Conservation (phyloP, 2,797 vertebrate genomes). For the Monodelphis domestica region DNA sequence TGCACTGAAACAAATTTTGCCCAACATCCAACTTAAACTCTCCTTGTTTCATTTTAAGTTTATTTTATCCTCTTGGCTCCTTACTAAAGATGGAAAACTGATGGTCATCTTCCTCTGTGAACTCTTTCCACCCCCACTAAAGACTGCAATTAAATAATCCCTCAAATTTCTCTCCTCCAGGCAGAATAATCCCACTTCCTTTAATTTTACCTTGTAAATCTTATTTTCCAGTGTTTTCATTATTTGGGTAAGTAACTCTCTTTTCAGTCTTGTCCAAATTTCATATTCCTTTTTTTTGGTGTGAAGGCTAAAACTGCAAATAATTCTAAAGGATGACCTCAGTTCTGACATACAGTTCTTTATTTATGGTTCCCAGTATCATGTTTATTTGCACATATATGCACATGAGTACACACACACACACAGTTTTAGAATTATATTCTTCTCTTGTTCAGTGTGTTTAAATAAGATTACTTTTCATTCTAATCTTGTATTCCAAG, state of each 20-base stretch:
- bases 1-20: not conserved
- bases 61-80: not conserved
- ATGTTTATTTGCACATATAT: too few species aligned
- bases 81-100: not conserved
- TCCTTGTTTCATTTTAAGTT: not conserved
- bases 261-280: not conserved
- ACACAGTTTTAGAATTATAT: not conserved
- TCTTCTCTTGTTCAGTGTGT: not conserved
- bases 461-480: not conserved
- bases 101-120: not conserved
- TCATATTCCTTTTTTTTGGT: not conserved
- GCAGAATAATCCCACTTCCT: not conserved
- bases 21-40: not conserved
- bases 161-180: not conserved
- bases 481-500: constrained; percentile 1
- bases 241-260: not conserved
- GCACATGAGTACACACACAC: too few species aligned
- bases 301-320: not conserved
- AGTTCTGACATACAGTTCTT: not conserved
- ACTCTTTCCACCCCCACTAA: not conserved
- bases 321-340: not conserved
- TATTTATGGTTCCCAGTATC: not conserved
- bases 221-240: not conserved
- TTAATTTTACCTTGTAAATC: not conserved
- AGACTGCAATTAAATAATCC: not conserved